Percentiles rank a stretch among this genome's conserved stretches.
Conservation (phyloP, 1,140 invertebrate genomes). For the roundworm (Caenorhabditis elegans) region WBcel235 BX284604.4:14620501-14621000, state of each 20-base stretch:
- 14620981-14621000: too few relatives aligned
- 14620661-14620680: neutral
- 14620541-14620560: constrained; percentile 12
- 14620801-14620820: too few relatives aligned
- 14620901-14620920: neutral
- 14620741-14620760: neutral
- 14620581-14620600: constrained; percentile 30
- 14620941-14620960: neutral
- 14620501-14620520: too few relatives aligned
- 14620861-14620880: too few relatives aligned
- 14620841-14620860: constrained; percentile 23
- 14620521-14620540: neutral
- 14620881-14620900: neutral
- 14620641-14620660: neutral
- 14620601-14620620: too few relatives aligned
- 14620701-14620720: constrained; percentile 12
- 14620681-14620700: neutral
- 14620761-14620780: neutral
- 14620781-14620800: too few relatives aligned
- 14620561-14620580: neutral
- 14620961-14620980: too few relatives aligned
- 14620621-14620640: neutral
- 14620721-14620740: neutral
- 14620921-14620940: neutral
- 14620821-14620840: neutral